Conservation (phyloP, 92 coral and sea anemone genomes). For the Bergia puertoricense region DNA sequence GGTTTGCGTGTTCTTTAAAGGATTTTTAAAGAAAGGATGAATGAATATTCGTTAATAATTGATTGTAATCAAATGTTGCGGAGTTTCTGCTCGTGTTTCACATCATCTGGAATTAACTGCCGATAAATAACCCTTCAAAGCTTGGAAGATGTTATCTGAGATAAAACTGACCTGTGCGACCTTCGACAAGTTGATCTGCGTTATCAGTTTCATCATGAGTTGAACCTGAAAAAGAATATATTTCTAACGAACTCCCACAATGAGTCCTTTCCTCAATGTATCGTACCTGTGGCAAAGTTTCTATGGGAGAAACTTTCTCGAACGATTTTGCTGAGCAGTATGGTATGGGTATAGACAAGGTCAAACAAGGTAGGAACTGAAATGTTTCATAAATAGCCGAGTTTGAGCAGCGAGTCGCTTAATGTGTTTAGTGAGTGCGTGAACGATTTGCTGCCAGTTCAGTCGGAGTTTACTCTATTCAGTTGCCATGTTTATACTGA, state of each 20-base stretch:
- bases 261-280: neutral
- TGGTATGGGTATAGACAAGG: neutral
- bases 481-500: too few relatives aligned
- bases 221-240: neutral
- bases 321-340: neutral
- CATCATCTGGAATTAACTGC: slow-evolving; percentile 39
- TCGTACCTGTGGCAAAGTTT: neutral
- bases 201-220: neutral
- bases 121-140: slow-evolving; percentile 39
- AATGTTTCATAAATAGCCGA: neutral
- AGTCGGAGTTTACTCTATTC: too few relatives aligned
- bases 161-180: slow-evolving; percentile 1
- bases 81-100: neutral
- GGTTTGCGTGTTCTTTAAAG: neutral
- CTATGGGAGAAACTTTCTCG: neutral
- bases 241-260: neutral
- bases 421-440: neutral
- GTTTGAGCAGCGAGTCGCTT: neutral
- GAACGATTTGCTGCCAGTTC: too few relatives aligned
- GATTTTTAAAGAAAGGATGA: neutral
- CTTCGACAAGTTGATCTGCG: neutral
- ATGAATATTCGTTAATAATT: neutral
- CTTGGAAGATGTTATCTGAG: slow-evolving; percentile 20
- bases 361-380: neutral
- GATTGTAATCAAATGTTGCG: neutral